Conservation (phyloP, 2,797 vertebrate species). For the Anniella stebbinsi region DNA sequence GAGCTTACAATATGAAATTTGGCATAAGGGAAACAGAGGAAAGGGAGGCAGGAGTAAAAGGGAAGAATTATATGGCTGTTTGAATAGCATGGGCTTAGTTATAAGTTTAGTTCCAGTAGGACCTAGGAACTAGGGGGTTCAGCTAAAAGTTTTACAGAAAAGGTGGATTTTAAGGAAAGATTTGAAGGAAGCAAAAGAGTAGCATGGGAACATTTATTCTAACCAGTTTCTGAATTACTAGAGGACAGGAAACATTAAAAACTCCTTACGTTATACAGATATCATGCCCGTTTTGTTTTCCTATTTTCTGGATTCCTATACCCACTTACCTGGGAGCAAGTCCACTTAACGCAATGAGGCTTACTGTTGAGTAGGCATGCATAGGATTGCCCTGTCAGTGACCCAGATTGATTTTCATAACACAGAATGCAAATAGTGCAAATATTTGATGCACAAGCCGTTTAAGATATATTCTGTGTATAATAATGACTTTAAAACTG, state of each 20-base stretch:
- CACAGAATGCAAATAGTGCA: neutral
- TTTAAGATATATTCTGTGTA: neutral
- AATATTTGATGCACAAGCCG: neutral
- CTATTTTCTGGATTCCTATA: neutral
- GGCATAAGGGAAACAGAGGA: neutral
- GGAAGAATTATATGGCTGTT: neutral
- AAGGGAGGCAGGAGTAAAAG: neutral
- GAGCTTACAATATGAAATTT: neutral
- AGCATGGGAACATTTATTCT: neutral
- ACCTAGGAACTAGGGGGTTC: neutral
- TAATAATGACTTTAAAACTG: conserved; percentile 32
- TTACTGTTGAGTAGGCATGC: neutral
- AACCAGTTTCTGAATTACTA: neutral
- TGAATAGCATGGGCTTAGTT: neutral
- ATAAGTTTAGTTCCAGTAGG: neutral
- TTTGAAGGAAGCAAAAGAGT: neutral
- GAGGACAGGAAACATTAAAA: neutral
- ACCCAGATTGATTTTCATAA: neutral
- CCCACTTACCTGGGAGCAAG: neutral
- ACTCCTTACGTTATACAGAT: neutral
- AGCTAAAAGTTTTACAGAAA: neutral
- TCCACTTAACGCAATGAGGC: neutral
- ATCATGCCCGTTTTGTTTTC: neutral
- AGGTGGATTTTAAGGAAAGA: neutral
- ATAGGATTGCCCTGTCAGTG: neutral